Evolutionary conservation across 2,888 invertebrate species (phyloP).

Genomic region (Baccha elongata): DNA sequence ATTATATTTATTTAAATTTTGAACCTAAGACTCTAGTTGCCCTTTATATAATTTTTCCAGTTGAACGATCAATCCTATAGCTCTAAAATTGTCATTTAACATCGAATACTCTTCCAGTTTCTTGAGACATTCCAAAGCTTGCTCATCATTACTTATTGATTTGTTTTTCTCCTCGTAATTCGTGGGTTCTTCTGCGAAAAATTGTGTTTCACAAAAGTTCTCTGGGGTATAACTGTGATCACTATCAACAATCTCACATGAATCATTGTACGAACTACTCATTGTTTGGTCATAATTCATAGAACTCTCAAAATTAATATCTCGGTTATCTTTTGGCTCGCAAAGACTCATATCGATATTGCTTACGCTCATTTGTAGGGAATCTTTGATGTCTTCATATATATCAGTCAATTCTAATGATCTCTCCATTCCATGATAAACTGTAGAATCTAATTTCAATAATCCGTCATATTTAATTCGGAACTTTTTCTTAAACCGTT

Average conservation of each 20-base stretch:
- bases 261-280: slow-evolving; percentile 41
- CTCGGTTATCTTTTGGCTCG: neutral
- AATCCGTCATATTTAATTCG: slow-evolving; percentile 24
- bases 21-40: slow-evolving; percentile 34
- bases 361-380: slow-evolving; percentile 5
- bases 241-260: slow-evolving; percentile 20
- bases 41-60: slow-evolving; percentile 78
- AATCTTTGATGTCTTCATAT: slow-evolving; percentile 47
- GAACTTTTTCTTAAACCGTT: slow-evolving; percentile 52
- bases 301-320: neutral
- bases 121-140: slow-evolving; percentile 78
- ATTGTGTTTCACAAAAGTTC: slow-evolving; percentile 27
- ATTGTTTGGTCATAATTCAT: slow-evolving; percentile 20
- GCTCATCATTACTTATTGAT: slow-evolving; percentile 74
- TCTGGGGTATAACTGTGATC: slow-evolving; percentile 17
- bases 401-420: slow-evolving; percentile 49
- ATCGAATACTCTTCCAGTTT: slow-evolving; percentile 80
- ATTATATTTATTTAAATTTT: too few relatives aligned
- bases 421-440: neutral
- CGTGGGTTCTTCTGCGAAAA: neutral
- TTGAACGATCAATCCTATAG: slow-evolving; percentile 79
- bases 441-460: neutral
- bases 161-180: neutral
- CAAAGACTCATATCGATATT: neutral
- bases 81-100: slow-evolving; percentile 79